These are phyloP conservation scores for Anser brachyrhynchus DNA, from an alignment of 2,113 vertebrate genomes.

Conservation along the genomic window DNA sequence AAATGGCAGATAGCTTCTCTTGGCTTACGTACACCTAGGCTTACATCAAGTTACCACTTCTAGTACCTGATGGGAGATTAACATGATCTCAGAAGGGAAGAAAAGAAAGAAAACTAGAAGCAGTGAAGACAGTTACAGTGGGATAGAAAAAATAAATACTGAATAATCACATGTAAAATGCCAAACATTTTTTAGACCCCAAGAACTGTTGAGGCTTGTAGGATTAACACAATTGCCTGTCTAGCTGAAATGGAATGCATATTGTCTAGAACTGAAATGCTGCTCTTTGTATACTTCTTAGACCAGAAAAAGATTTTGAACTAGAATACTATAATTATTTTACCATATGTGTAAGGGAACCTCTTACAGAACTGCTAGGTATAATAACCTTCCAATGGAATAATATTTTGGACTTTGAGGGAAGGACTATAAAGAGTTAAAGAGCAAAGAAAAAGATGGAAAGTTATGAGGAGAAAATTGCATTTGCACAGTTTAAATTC, in stretches of 20 bases:
- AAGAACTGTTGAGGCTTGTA: slow-evolving; percentile 8
- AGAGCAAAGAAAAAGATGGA: not conserved
- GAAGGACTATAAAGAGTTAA: not conserved
- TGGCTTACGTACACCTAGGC: not conserved
- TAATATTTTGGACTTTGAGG: not conserved
- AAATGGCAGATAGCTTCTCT: not conserved
- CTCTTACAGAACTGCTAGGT: not conserved
- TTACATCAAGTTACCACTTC: not conserved
- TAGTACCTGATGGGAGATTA: not conserved
- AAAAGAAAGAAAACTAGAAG: not conserved
- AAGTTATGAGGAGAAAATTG: not conserved
- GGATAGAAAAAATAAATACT: not conserved
- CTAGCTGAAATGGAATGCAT: slow-evolving; percentile 7
- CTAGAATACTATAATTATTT: not conserved
- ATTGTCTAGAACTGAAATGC: not conserved
- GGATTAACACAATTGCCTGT: not conserved
- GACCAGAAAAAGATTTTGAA: not conserved
- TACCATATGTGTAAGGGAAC: not conserved
- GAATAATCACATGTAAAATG: not conserved
- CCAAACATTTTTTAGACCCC: slow-evolving; percentile 19
- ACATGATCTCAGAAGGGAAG: not conserved
- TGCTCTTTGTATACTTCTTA: not conserved
- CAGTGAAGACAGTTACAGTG: not conserved
- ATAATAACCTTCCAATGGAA: not conserved
- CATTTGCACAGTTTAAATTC: not conserved